Evolutionary conservation across 2,797 vertebrate species (phyloP), one percentile per base, ranked within the genome.

Genomic region (Triplophysa bombifrons): DNA sequence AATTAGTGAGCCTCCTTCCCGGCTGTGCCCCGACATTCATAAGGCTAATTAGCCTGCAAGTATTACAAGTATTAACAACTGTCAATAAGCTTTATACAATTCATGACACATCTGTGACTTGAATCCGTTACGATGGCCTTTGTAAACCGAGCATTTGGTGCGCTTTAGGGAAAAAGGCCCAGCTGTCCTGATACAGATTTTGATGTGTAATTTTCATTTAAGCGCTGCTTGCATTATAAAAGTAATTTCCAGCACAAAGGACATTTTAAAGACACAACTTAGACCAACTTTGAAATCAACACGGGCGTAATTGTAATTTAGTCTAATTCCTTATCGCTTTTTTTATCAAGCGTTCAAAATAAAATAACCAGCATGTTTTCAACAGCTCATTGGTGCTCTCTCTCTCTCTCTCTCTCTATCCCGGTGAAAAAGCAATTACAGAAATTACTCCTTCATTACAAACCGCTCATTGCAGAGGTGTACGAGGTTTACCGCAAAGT

Each of bases 401-500:
- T 64, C 68, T 20, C 58, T 25, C 63, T 20, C 58, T 25, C 63
- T 64, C 30, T 64, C 60, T 55, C 68, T 20, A 17, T 61, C 34
- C 46, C 19, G n/a, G 34, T 46, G 64, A 82, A 60, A 78, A 65
- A 76, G 78, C 65, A 80, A 72, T 78, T 71, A 60, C 41, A 74
- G 55, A 64, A 78, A 65, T 72, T 73, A 68, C 73, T 74, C n/a
- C 65, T 78, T 78, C 76, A 81, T 74, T 69, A 68, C 63, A 69
- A 68, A 63, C 41, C 27, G 50, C 64, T 84, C 66, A 76, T 84
- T 72, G 30, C 41, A 58, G 56, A 85, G 27, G 73, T 78, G 65
- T 25, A 64, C 74, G 73, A 61, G 71, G 74, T 75, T 86, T 78
- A 74, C 60, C 72, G 73, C 77, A 66, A 38, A 81, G 86, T 89